These are phyloP conservation scores for Sphaerolaimus hirsutus DNA, from an alignment of 2,888 invertebrate genomes.

Conservation along the genomic window DNA sequence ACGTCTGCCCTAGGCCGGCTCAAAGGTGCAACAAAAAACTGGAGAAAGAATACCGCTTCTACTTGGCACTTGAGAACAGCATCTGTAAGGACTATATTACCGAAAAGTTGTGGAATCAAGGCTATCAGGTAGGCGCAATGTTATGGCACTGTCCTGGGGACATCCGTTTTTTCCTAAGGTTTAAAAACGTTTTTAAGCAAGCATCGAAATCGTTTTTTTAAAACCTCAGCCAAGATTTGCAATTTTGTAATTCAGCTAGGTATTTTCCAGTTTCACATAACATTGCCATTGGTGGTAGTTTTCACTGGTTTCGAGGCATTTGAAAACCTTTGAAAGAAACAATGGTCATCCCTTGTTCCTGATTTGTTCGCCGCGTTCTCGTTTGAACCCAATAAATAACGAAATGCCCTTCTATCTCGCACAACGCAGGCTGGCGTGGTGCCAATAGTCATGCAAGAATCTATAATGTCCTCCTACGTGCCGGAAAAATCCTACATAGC, in stretches of 20 bases:
- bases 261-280: too few relatives aligned
- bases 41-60: conserved; percentile 1
- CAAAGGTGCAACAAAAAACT: neutral
- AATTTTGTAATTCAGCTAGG: too few relatives aligned
- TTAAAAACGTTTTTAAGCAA: too few relatives aligned
- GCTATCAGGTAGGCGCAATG: conserved; percentile 13
- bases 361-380: neutral
- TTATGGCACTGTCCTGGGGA: too few relatives aligned
- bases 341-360: too few relatives aligned
- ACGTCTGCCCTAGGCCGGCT: conserved; percentile 12
- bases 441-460: conserved; percentile 8
- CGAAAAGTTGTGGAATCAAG: conserved; percentile 22
- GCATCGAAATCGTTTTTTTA: too few relatives aligned
- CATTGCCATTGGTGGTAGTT: too few relatives aligned
- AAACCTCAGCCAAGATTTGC: too few relatives aligned
- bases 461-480: conserved; percentile 17
- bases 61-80: conserved; percentile 16
- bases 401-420: neutral
- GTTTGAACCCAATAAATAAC: too few relatives aligned
- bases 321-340: too few relatives aligned
- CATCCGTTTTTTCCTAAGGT: too few relatives aligned
- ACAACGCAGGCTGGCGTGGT: neutral
- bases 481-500: conserved; percentile 29
- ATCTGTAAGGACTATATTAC: conserved; percentile 23
- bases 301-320: too few relatives aligned